Conservation (phyloP, 2,888 invertebrate genomes). For the Iphiclides podalirius region DNA sequence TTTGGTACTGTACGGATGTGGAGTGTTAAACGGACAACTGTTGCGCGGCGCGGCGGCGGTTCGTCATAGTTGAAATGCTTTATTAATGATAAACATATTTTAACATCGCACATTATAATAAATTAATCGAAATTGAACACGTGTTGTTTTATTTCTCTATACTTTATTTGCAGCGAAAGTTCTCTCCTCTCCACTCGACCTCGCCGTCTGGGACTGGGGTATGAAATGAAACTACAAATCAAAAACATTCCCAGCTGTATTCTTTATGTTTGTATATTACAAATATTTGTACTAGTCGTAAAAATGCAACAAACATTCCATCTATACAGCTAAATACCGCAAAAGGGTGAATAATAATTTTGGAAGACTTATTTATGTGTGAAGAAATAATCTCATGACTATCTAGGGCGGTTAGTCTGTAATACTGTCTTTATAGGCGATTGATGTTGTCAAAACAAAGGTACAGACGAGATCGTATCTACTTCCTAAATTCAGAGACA, state of each 20-base stretch:
- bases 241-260: not conserved
- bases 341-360: too few species aligned
- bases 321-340: not conserved
- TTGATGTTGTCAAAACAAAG: too few species aligned
- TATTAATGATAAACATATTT: slow-evolving; percentile 76
- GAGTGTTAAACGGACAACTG: slow-evolving; percentile 54
- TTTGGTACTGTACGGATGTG: slow-evolving; percentile 56
- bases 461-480: too few species aligned
- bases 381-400: too few species aligned
- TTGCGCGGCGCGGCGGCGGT: slow-evolving; percentile 44
- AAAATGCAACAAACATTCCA: slow-evolving; percentile 5
- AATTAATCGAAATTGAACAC: slow-evolving; percentile 75
- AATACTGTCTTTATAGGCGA: too few species aligned
- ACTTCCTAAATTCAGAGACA: too few species aligned
- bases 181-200: too few species aligned
- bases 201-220: too few species aligned
- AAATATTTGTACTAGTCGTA: slow-evolving; percentile 2
- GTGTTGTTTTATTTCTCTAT: slow-evolving; percentile 35
- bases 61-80: slow-evolving; percentile 69
- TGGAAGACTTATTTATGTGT: too few species aligned
- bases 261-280: not conserved
- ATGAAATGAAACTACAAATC: not conserved
- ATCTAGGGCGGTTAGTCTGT: too few species aligned
- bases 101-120: slow-evolving; percentile 81
- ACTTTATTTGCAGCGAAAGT: too few species aligned